Evolutionary conservation across 2,797 vertebrate species (phyloP), one percentile per base, ranked within the genome.

Genomic region (Pteronotus mesoamericanus): DNA sequence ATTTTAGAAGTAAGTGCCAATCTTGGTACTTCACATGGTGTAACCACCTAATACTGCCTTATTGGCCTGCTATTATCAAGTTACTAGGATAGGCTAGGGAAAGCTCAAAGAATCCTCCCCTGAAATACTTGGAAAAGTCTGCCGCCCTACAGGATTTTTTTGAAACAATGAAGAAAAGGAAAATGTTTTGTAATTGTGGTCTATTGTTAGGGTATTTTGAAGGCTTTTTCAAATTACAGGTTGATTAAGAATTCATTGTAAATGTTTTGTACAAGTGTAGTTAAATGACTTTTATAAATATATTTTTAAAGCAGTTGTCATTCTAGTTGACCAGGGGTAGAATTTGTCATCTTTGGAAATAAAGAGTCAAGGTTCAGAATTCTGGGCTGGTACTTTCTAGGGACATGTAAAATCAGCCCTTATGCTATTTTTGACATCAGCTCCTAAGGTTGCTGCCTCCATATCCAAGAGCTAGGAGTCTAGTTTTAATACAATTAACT

Each of bases 331-430:
- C n/a, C 12, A 85, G 44, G 42, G 34, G 6, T 86, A 95, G 34
- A 74, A 72, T 86, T 91, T 96, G 5, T 93, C 51, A 16, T 72
- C 48, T 91, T 92, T 96, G 48, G 89, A 86, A 92, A 89, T 55
- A 79, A 88, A 89, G 39, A 91, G 51, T 71, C n/a, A 64, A 18
- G 7, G 7, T 87, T 97, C 75, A 59, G 48, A 91, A 26, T 64
- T 78, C 51, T 37, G 24, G 85, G 11, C 48, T 48, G 19, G 24
- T 88, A n/a, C 19, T 85, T 89, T 68, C 64, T 86, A 44, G 32
- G 39, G 9, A 89, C 75, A 42, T 10, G 1, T 83, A 51, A 86
- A 82, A 71, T 86, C 48, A 21, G 14, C 57, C 32, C 12, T 84
- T 21, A 0, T 85, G 69, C 32, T 15, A n/a, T 92, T 96, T 88